Base-by-base conservation (phyloP, 1,140 invertebrate species). In the Panulirus ornatus region DNA sequence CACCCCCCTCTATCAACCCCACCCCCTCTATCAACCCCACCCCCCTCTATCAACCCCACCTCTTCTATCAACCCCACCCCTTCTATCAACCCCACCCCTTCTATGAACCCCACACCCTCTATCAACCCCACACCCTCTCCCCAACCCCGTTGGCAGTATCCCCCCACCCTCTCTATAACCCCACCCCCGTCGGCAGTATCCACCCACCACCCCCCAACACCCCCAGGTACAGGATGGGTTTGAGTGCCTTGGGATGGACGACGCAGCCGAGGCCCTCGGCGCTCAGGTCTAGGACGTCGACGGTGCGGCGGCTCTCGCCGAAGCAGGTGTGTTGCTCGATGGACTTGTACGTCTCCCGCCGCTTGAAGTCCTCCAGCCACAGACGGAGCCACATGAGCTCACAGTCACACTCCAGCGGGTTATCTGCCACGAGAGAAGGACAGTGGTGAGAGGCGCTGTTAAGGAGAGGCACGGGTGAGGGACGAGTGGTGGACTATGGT, bases 361-460 rank as follows among this genome's bases (percentile, higher is more conserved):
- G 71, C 34, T 19, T 88, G 71, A 88, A 88, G 51, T 91, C 87
- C 54, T 75, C 44, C 73, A 98, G 93, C 96, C 97, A 97, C 54
- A 95, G 95, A 63, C 96, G 95, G 93, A 98, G 97, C 97, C 97
- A 98, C 73, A 96, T 95, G 71, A 98, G 94, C 91, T 98, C 96
- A 93, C 97, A 98, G 92, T 97, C 96, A 93, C 97, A 98, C 63
- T 96, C 94, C 91, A 98, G 93, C 0, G 97, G 97, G 94, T 98
- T 98, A 94, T 97, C 97, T 98, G 93, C 58, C 93, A 93, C 92
- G 89, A 90, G 79, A 73, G 91, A 79, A 87, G 73, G 22, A 88
- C 76, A 75, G 38, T 47, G 44, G 84, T n/a, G 38, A 91, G 27
- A 66, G 70, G 47, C 78, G 47, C 30, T 47, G 6, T 54, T 58